Conservation (phyloP, 64 coral and sea anemone species). For the Porites lutea region DNA sequence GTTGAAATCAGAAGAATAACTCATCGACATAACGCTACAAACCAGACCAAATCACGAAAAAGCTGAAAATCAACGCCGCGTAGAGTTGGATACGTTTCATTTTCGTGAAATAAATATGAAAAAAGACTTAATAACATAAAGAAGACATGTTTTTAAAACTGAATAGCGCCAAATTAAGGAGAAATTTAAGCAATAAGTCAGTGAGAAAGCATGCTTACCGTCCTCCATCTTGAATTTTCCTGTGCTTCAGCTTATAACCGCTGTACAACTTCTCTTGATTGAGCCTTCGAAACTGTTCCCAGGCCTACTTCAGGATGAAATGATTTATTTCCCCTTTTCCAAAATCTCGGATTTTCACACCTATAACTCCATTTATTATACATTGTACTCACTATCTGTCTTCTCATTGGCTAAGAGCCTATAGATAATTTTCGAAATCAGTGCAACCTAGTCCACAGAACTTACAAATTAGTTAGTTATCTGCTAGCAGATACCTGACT, state of each 20-base stretch:
- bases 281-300: not conserved
- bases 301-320: not conserved
- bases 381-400: too few species aligned
- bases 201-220: slow-evolving; percentile 16
- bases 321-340: too few species aligned
- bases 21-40: too few species aligned
- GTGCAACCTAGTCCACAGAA: too few species aligned
- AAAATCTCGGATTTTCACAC: too few species aligned
- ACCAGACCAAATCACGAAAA: not conserved
- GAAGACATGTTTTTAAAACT: too few species aligned
- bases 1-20: too few species aligned
- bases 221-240: slow-evolving; percentile 57
- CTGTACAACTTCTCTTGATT: not conserved
- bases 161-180: not conserved
- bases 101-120: not conserved
- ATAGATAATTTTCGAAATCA: too few species aligned
- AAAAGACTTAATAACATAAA: not conserved
- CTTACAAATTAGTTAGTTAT: too few species aligned
- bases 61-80: not conserved
- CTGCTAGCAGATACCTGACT: too few species aligned
- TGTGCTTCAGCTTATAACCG: not conserved
- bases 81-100: not conserved
- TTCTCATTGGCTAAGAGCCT: too few species aligned
- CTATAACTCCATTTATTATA: too few species aligned
- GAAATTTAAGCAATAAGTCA: not conserved